phyloP scores from a whole-genome alignment of 2,113 vertebrate genomes.

The Crocuta crocuta region DNA sequence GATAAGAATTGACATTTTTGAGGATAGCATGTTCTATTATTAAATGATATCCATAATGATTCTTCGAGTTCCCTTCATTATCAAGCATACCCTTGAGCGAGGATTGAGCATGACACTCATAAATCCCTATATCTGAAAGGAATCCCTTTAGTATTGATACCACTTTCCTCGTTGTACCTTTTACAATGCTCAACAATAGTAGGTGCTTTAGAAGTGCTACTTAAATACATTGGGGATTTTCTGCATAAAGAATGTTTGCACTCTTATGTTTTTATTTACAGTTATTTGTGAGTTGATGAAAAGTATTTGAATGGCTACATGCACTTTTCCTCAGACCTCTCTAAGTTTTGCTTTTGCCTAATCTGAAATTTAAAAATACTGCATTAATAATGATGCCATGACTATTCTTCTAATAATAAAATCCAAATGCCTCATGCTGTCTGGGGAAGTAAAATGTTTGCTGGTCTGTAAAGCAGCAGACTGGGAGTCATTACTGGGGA shows the following conservation, averaged over 20 bases:
- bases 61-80: neutral
- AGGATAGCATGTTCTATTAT: neutral
- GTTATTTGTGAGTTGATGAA: neutral
- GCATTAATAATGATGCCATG: neutral
- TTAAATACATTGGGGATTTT: neutral
- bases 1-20: neutral
- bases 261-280: neutral
- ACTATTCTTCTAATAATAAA: slow-evolving; percentile 44
- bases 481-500: slow-evolving; percentile 12
- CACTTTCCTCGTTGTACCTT: neutral
- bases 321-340: neutral
- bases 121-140: neutral
- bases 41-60: neutral
- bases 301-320: neutral
- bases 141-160: neutral
- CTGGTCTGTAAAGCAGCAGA: slow-evolving; percentile 16
- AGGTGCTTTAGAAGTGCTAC: neutral
- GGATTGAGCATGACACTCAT: neutral
- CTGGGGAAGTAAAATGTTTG: slow-evolving; percentile 9
- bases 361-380: neutral
- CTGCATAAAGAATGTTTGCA: neutral
- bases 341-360: neutral
- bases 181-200: neutral
- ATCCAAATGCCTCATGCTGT: neutral
- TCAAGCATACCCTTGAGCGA: neutral